Evolutionary conservation across 2,797 vertebrate genomes (phyloP).

Genomic region (Sebastes iracundus): DNA sequence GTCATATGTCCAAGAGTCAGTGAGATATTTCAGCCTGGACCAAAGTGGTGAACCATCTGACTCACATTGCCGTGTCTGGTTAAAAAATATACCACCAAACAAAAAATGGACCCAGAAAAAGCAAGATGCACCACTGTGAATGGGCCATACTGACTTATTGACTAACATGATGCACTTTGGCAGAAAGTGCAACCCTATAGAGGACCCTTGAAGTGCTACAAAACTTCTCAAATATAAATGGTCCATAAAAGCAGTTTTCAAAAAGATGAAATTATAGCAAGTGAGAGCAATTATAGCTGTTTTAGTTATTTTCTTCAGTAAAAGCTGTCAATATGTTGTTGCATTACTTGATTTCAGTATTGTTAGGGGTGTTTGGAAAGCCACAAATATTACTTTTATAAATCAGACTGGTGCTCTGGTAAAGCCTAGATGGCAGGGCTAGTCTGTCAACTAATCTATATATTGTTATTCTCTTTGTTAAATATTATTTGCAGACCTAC

Average conservation of each 20-base stretch:
- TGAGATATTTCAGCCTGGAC: neutral
- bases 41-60: neutral
- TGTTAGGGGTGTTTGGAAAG: neutral
- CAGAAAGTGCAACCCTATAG: neutral
- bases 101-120: neutral
- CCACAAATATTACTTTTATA: neutral
- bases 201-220: neutral
- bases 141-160: neutral
- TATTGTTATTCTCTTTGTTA: neutral
- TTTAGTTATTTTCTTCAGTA: neutral
- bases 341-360: neutral
- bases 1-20: neutral
- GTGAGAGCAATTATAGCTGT: too few species aligned
- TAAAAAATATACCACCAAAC: neutral
- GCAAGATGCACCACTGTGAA: neutral
- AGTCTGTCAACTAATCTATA: neutral
- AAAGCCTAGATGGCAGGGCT: neutral
- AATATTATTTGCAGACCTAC: neutral
- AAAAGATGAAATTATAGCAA: too few species aligned
- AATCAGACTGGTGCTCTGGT: neutral
- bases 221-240: neutral
- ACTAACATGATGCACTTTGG: neutral
- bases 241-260: neutral
- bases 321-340: neutral
- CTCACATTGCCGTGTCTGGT: neutral